These are phyloP conservation scores for Caenorhabditis sinica DNA, from an alignment of 2,888 invertebrate species.

Conservation along the genomic window DNA sequence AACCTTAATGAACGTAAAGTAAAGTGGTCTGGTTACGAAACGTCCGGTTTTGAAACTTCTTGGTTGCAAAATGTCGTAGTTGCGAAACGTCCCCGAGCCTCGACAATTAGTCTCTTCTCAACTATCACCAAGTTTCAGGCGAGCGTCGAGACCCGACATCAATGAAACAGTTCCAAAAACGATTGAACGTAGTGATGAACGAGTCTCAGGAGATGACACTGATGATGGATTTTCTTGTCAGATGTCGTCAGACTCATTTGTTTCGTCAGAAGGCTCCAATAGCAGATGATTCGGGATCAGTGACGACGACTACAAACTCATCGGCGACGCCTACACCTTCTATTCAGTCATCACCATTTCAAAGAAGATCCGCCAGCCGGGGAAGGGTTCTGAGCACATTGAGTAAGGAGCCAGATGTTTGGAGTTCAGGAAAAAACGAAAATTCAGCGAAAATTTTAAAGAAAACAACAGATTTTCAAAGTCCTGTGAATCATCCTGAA, in stretches of 20 bases:
- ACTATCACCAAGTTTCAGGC: conserved; percentile 26
- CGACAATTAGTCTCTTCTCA: background rate
- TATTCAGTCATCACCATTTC: conserved; percentile 56
- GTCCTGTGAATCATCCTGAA: no score
- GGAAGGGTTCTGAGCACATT: conserved; percentile 48
- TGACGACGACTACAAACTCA: background rate
- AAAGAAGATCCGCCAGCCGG: conserved; percentile 50
- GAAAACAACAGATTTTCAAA: no score
- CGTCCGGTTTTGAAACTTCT: no score
- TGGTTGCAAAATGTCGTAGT: no score
- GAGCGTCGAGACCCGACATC: conserved; percentile 48
- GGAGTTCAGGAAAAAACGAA: background rate
- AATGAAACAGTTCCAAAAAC: conserved; percentile 29
- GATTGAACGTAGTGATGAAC: conserved; percentile 35
- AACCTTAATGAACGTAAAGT: no score
- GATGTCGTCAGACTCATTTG: conserved; percentile 58
- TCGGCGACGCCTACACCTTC: conserved; percentile 19
- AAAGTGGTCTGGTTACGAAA: no score
- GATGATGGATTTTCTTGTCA: conserved; percentile 59
- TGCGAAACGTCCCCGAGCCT: no score
- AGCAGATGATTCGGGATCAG: background rate
- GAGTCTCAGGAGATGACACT: conserved; percentile 22
- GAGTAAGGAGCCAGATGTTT: conserved; percentile 18
- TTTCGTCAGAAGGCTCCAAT: conserved; percentile 6
- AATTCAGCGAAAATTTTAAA: background rate